These are phyloP conservation scores for Sebastes jordani DNA, from an alignment of 2,797 vertebrate genomes.

Conservation along the genomic window DNA sequence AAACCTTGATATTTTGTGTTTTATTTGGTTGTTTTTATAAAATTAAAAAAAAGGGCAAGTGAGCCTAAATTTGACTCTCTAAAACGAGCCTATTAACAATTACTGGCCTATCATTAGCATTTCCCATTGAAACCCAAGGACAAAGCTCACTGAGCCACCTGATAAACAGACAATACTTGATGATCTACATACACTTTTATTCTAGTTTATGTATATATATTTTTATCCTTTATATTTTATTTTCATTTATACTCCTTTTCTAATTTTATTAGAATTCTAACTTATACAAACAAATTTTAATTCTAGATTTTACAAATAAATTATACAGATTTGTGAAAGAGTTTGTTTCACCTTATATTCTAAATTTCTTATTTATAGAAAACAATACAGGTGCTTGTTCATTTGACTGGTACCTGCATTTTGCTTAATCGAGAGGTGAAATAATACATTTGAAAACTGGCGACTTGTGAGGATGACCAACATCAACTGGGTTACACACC, in stretches of 20 bases:
- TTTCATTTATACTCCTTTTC: background rate
- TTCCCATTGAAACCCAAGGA: background rate
- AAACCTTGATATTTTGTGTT: background rate
- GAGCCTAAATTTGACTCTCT: background rate
- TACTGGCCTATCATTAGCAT: background rate
- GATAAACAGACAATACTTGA: background rate
- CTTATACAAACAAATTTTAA: too few relatives aligned
- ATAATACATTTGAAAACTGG: background rate
- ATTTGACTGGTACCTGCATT: background rate
- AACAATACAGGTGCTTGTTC: background rate
- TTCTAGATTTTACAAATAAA: too few relatives aligned
- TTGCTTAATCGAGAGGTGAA: background rate
- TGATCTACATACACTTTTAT: background rate
- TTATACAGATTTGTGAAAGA: background rate
- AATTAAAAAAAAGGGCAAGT: background rate
- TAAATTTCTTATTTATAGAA: background rate
- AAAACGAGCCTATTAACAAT: background rate
- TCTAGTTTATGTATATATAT: background rate
- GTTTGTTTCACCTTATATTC: background rate
- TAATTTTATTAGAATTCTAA: background rate
- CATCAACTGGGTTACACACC: background rate
- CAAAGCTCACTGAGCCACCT: background rate
- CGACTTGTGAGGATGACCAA: background rate
- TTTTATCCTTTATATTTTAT: background rate
- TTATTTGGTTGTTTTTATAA: background rate